These are phyloP conservation scores for Premnoplex brunnescens DNA, from an alignment of 2,797 vertebrate genomes.

Conservation along the genomic window DNA sequence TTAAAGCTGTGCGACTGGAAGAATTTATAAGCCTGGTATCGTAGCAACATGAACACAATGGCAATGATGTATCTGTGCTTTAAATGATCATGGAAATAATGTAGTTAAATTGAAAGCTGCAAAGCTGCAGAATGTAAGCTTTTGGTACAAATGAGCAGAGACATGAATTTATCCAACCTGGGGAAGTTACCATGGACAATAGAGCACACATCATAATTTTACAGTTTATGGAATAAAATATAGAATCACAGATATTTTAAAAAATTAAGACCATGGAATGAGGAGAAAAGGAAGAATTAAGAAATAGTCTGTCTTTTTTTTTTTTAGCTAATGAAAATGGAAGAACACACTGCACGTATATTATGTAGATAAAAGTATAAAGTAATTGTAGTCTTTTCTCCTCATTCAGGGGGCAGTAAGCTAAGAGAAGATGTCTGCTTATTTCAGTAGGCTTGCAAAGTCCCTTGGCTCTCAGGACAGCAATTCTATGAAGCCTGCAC, in stretches of 20 bases:
- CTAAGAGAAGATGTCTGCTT: background rate
- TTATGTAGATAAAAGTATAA: background rate
- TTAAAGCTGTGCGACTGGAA: background rate
- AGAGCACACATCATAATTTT: background rate
- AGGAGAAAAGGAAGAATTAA: background rate
- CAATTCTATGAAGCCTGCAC: background rate
- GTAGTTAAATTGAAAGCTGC: background rate
- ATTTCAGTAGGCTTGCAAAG: background rate
- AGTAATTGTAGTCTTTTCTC: background rate
- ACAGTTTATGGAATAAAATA: background rate
- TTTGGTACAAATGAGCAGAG: background rate
- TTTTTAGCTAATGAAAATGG: background rate
- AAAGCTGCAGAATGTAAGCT: background rate
- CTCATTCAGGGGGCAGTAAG: background rate
- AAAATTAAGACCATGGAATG: background rate
- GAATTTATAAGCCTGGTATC: background rate
- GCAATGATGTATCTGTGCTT: background rate
- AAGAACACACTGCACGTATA: background rate
- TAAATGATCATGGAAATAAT: background rate
- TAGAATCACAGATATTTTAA: background rate
- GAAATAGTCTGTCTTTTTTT: background rate
- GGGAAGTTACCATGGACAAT: background rate
- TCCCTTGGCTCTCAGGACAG: background rate
- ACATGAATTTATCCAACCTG: background rate
- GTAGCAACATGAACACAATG: background rate